Evolutionary conservation across 2,888 invertebrate genomes (phyloP).

Genomic region (Geophilus truncorum): DNA sequence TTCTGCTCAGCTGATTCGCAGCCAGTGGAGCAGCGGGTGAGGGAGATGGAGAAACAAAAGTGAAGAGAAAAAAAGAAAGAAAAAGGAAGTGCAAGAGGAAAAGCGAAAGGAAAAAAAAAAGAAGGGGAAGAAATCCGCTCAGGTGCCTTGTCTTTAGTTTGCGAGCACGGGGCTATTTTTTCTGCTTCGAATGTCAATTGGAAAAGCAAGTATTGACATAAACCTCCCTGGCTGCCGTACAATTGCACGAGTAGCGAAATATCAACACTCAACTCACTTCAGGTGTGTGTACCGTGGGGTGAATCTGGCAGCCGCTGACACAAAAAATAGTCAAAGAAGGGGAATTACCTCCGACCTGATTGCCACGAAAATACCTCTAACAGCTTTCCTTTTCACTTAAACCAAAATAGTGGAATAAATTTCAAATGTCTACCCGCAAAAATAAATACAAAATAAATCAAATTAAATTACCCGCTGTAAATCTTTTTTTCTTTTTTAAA

Average conservation of each 20-base stretch:
- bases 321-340: neutral
- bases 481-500: neutral
- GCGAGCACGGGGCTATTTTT: constrained; percentile 32
- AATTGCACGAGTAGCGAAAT: constrained; percentile 30
- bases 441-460: neutral
- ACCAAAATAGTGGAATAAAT: neutral
- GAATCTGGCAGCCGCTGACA: constrained; percentile 7
- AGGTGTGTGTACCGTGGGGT: constrained; percentile 20
- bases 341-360: neutral
- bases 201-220: constrained; percentile 34
- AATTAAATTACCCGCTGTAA: neutral
- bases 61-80: neutral
- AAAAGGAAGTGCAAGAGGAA: neutral
- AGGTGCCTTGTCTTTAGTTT: constrained; percentile 18
- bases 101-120: neutral
- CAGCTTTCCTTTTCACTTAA: neutral
- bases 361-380: neutral
- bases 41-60: neutral
- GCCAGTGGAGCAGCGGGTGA: neutral
- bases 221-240: constrained; percentile 28
- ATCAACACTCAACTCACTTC: constrained; percentile 30
- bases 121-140: constrained; percentile 3
- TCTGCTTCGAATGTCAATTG: constrained; percentile 31
- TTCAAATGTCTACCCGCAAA: neutral
- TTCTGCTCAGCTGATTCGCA: constrained; percentile 16